phyloP scores from a whole-genome alignment of 2,888 invertebrate genomes.

The Chloromyia formosa region DNA sequence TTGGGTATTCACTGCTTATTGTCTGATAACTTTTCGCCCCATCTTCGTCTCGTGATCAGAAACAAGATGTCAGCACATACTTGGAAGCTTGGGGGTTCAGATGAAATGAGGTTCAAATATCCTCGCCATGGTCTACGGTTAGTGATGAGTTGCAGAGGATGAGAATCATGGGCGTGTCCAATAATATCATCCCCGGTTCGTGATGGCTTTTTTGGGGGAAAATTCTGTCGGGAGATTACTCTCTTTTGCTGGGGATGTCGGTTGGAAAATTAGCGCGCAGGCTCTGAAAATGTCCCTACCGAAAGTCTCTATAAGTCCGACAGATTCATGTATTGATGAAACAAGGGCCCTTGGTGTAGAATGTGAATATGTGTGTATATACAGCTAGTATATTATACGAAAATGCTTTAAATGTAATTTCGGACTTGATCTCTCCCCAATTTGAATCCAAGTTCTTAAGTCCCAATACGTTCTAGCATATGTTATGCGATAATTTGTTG shows the following conservation, averaged over 20 bases:
- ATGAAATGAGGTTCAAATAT: slow-evolving; percentile 39
- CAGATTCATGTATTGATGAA: too few species aligned
- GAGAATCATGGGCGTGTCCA: slow-evolving; percentile 6
- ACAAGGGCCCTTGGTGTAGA: too few species aligned
- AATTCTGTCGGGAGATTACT: not conserved
- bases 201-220: too few species aligned
- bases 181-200: not conserved
- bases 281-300: slow-evolving; percentile 6
- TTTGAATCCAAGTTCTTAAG: not conserved
- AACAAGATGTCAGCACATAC: slow-evolving; percentile 49
- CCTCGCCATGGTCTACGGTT: not conserved
- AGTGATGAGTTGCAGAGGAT: slow-evolving; percentile 9
- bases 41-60: slow-evolving; percentile 33
- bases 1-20: slow-evolving; percentile 42
- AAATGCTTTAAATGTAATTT: not conserved
- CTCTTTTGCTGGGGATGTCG: slow-evolving; percentile 25
- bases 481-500: slow-evolving; percentile 50
- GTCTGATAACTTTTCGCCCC: slow-evolving; percentile 42
- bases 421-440: not conserved
- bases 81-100: slow-evolving; percentile 39
- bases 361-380: too few species aligned
- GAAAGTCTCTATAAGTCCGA: not conserved
- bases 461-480: slow-evolving; percentile 43
- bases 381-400: too few species aligned
- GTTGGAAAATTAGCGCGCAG: slow-evolving; percentile 43